Base-by-base conservation (phyloP, 2,797 vertebrate genomes). In the Lagorchestes hirsutus region DNA sequence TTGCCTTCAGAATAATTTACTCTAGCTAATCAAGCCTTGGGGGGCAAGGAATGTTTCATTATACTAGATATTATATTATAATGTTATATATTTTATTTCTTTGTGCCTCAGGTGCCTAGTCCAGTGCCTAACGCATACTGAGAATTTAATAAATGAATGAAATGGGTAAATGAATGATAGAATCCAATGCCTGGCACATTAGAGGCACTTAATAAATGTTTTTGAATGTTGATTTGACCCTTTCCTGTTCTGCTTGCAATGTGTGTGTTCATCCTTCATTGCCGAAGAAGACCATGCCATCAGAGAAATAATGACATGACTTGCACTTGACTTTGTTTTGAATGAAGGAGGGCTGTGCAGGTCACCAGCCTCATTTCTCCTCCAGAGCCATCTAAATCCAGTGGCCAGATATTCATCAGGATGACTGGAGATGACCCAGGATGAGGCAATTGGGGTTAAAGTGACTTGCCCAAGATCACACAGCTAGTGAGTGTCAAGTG, bases 1-100 rank as follows among this genome's bases (percentile, higher is more conserved):
- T 98, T 93, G 96, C 97, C 97, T 98, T 97, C 97, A 97, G 98
- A 98, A 97, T 98, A 98, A 97, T 98, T 98, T 98, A 97, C 97
- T 98, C 87, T 28, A 90, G 94, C 96, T 98, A 98, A 98, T 98
- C 98, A 97, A 97, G 98, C 97, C 97, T 98, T 22, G 18, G 57
- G 28, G 14, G 29, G 87, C 0, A 52, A 31, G 9, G 24, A 90
- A 27, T 90, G 11, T 31, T 28, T 18, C 46, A 34, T 90, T 50
- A 29, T 90, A 52, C 34, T 67, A 67, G 12, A 13, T 67, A n/a
- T 67, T 74, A n/a, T 74, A 74, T n/a, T 74, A 16, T 14, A 67
- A 67, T 74, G 34, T 16, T 74, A 74, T 74, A 2, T 18, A 18
- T 54, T 14, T 31, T 90, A 50, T 18, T 2, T 54, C 28, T 54